A percentile compares a stretch with the other conserved stretches of the same genome.
Evolutionary conservation across 2,888 invertebrate species (phyloP).

Genomic region (Alviniconcha strummeri): DNA sequence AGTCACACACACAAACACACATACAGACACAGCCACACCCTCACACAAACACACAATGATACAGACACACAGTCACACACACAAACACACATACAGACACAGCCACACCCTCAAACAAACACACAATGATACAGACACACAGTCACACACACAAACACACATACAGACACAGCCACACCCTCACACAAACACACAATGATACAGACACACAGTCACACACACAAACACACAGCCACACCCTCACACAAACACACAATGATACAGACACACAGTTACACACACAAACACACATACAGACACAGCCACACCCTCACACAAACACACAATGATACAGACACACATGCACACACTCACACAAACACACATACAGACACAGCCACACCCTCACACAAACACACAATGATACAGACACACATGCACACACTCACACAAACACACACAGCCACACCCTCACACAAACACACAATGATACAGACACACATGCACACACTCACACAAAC

Average conservation of each 20-base stretch:
- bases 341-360: neutral
- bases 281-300: neutral
- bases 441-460: neutral
- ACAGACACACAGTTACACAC: neutral
- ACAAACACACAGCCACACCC: neutral
- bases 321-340: too few relatives aligned
- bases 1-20: too few relatives aligned
- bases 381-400: neutral
- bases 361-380: neutral
- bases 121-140: neutral
- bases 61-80: neutral
- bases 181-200: too few relatives aligned
- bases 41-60: too few relatives aligned
- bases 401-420: too few relatives aligned
- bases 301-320: neutral
- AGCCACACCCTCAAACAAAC: too few relatives aligned
- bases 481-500: neutral
- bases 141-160: too few relatives aligned
- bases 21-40: too few relatives aligned
- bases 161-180: too few relatives aligned
- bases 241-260: too few relatives aligned
- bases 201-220: neutral
- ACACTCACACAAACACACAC: neutral
- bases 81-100: too few relatives aligned
- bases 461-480: too few relatives aligned